These are phyloP conservation scores for Morpho helenor DNA, from an alignment of 2,888 invertebrate genomes.

Conservation along the genomic window DNA sequence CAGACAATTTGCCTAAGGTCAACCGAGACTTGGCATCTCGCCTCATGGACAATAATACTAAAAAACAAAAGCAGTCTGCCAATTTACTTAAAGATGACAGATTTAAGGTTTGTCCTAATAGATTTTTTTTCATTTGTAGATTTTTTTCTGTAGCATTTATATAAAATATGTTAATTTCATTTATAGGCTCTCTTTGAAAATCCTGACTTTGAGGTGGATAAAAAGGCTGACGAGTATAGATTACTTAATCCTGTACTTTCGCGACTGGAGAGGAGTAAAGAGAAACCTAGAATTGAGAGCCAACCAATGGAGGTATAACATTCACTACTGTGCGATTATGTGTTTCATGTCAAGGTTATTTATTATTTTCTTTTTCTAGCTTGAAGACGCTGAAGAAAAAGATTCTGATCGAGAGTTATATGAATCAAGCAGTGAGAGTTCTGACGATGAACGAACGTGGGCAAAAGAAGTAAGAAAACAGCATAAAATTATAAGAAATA, in stretches of 20 bases:
- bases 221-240: conserved; percentile 90
- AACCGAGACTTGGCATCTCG: conserved; percentile 94
- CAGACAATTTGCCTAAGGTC: conserved; percentile 89
- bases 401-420: conserved; percentile 77
- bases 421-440: conserved; percentile 72
- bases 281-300: conserved; percentile 79
- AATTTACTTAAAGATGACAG: conserved; percentile 91
- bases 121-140: neutral
- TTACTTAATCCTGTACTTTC: conserved; percentile 93
- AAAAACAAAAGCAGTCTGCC: conserved; percentile 78
- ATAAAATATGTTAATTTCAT: conserved; percentile 5
- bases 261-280: conserved; percentile 85
- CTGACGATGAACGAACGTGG: conserved; percentile 91
- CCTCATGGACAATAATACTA: conserved; percentile 83
- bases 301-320: conserved; percentile 69
- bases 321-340: too few relatives aligned
- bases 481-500: conserved; percentile 80
- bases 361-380: conserved; percentile 32
- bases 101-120: conserved; percentile 80
- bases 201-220: conserved; percentile 95
- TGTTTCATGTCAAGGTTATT: neutral
- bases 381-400: conserved; percentile 58
- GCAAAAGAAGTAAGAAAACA: conserved; percentile 89
- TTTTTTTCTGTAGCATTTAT: neutral
- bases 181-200: conserved; percentile 89